Evolutionary conservation across 2,113 vertebrate genomes (phyloP), one percentile per base, ranked within the genome.

Genomic region (Pogona vitticeps): DNA sequence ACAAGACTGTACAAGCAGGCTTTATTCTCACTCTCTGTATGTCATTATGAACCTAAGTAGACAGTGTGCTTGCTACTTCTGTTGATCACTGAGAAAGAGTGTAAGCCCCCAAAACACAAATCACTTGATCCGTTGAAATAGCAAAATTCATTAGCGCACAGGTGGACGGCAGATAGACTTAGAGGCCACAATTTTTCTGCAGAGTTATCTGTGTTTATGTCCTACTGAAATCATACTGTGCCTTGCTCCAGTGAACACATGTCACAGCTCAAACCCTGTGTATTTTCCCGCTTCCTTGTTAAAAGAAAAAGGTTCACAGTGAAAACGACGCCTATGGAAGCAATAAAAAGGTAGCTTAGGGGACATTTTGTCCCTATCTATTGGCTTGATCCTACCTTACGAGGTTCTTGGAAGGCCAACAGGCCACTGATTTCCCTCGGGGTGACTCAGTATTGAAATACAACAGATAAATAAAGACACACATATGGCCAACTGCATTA

Each of bases 21-120:
- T 94, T 88, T 83, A 83, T 92, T 91, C 88, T 90, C 81, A 59
- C n/a, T n/a, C n/a, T 76, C 86, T 88, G 38, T 70, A 83, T 80
- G 83, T 31, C 67, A 90, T 90, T 80, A 80, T 91, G 87, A 92
- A 94, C 88, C 84, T 4, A 1, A 90, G 86, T 93, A 63, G 90
- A 70, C 82, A 88, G 84, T 80, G 68, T 83, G 61, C 83, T 0
- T 1, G 40, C 82, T 90, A 92, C 88, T 91, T 81, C 88, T 84
- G 0, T 15, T 42, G 87, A 13, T 0, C 59, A 42, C 59, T 76
- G 71, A 84, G 85, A 88, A 86, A 89, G 91, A 82, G 80, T 65
- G 58, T 1, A 4, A 76, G 76, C 33, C 78, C 91, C 78, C 76
- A 52, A 28, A 82, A 86, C 86, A 87, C 65, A 63, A 77, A 90